A percentile compares a stretch with the other conserved stretches of the same genome.
Evolutionary conservation across 2,113 vertebrate species (phyloP).

Genomic region (Hypanus sabinus): DNA sequence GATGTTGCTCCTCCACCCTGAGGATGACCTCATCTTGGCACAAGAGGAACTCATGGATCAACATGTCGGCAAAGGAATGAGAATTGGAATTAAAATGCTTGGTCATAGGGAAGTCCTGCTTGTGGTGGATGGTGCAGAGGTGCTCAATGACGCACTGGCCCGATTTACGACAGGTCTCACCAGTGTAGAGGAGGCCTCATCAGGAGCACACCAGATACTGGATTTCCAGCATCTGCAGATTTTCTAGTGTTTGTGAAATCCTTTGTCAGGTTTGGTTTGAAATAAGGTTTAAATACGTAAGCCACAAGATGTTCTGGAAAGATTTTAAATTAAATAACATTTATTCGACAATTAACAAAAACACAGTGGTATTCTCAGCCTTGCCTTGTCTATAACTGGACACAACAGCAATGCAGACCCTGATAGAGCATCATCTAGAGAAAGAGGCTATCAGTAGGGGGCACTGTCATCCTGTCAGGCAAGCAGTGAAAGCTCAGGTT

Average conservation of each 20-base stretch:
- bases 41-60: too few species aligned
- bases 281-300: not conserved
- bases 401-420: not conserved
- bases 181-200: too few species aligned
- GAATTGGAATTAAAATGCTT: too few species aligned
- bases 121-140: too few species aligned
- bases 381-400: not conserved
- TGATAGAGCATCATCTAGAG: not conserved
- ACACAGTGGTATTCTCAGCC: not conserved
- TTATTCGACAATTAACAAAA: not conserved
- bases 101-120: too few species aligned
- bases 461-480: not conserved
- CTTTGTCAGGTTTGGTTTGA: not conserved
- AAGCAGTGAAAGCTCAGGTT: not conserved
- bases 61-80: too few species aligned
- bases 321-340: not conserved
- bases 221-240: too few species aligned
- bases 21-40: too few species aligned
- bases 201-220: too few species aligned
- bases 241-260: not conserved
- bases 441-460: not conserved
- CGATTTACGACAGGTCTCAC: too few species aligned
- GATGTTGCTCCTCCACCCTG: too few species aligned
- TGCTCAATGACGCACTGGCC: too few species aligned
- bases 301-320: not conserved